These are phyloP conservation scores for Alectura lathami DNA, from an alignment of 2,113 vertebrate genomes.

Conservation along the genomic window DNA sequence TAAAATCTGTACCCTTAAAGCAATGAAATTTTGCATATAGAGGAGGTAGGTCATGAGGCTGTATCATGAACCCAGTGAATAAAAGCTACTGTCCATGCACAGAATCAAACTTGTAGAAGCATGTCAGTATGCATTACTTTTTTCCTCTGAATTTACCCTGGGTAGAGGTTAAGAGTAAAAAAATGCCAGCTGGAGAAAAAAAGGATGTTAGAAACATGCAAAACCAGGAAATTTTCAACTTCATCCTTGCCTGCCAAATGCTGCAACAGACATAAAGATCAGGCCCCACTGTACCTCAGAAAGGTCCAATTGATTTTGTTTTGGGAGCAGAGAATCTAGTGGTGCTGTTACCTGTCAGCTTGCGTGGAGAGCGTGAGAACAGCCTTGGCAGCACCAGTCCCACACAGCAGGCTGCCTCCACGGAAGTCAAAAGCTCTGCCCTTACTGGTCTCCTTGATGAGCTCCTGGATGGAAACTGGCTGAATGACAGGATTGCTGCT, in stretches of 20 bases:
- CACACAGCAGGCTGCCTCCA: slow-evolving; percentile 86
- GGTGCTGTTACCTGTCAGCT: slow-evolving; percentile 84
- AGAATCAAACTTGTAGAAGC: too few relatives aligned
- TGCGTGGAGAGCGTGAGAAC: slow-evolving; percentile 91
- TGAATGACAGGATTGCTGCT: slow-evolving; percentile 85
- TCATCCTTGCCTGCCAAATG: too few relatives aligned
- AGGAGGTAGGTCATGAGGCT: not conserved
- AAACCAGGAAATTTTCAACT: too few relatives aligned
- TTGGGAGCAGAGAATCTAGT: not conserved
- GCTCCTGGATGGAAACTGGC: slow-evolving; percentile 90
- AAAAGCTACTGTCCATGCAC: too few relatives aligned
- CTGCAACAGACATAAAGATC: not conserved
- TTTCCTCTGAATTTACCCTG: too few relatives aligned
- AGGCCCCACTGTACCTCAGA: not conserved
- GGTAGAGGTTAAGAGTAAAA: too few relatives aligned
- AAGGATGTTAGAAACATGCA: too few relatives aligned
- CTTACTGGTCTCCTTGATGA: slow-evolving; percentile 84
- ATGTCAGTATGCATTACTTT: too few relatives aligned
- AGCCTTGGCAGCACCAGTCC: slow-evolving; percentile 85
- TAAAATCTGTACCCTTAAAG: not conserved
- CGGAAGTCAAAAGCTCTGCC: slow-evolving; percentile 85
- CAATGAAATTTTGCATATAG: not conserved
- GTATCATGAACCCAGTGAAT: too few relatives aligned
- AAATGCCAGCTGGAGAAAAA: too few relatives aligned
- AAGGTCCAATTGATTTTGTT: not conserved